phyloP scores from a whole-genome alignment of 2,113 vertebrate species.

The Gorsachius goisagi region DNA sequence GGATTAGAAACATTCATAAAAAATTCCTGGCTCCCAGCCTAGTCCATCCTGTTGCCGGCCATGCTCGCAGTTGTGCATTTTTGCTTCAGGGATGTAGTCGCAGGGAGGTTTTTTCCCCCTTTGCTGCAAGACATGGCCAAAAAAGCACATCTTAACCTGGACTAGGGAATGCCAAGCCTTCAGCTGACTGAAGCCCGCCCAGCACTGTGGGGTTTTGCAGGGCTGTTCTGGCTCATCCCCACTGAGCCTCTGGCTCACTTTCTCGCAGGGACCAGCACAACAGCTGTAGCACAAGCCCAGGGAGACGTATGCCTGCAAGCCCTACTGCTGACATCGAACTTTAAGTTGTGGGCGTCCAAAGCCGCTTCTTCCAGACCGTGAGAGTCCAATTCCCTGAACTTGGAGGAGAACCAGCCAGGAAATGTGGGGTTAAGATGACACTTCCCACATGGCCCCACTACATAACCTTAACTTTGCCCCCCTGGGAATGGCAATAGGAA shows the following conservation, averaged over 20 bases:
- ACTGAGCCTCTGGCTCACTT: neutral
- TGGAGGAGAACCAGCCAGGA: neutral
- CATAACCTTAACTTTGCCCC: neutral
- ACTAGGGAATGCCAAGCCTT: neutral
- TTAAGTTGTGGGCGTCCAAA: neutral
- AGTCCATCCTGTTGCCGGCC: neutral
- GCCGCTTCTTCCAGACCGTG: neutral
- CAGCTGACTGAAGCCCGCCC: fast-evolving
- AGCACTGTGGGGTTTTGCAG: neutral
- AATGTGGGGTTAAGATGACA: slow-evolving; percentile 11
- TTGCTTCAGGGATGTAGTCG: neutral
- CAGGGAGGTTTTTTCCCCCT: neutral
- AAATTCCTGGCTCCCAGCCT: slow-evolving; percentile 35
- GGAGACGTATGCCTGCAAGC: neutral
- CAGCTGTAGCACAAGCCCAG: neutral
- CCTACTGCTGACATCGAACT: neutral
- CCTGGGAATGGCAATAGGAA: slow-evolving; percentile 23
- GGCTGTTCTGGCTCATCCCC: neutral
- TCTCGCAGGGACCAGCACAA: neutral
- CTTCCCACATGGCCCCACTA: slow-evolving; percentile 26
- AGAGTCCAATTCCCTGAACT: slow-evolving; percentile 8
- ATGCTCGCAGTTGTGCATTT: neutral
- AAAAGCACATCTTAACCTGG: neutral
- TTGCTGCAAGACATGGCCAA: neutral
- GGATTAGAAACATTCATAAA: slow-evolving; percentile 33